Conservation (phyloP, 1,140 invertebrate genomes). For the Pachyrhynchus sulphureomaculatus region DNA sequence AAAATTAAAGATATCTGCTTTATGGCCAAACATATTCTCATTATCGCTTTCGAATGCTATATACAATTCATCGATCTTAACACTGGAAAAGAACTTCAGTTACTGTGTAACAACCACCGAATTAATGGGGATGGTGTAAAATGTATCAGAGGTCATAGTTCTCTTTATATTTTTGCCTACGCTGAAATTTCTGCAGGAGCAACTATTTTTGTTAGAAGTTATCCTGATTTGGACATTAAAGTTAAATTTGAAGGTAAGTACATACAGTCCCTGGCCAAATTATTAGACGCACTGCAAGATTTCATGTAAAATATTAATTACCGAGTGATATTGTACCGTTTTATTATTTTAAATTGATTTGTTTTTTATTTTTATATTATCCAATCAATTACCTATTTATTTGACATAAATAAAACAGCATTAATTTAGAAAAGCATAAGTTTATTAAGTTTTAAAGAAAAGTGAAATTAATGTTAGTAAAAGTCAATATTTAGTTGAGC, state of each 20-base stretch:
- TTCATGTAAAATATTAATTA: too few species aligned
- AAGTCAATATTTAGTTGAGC: too few species aligned
- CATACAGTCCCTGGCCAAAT: too few species aligned
- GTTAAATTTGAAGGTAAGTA: slow-evolving; percentile 39
- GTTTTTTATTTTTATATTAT: too few species aligned
- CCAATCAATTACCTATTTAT: too few species aligned
- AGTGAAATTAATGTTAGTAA: too few species aligned
- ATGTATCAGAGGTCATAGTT: slow-evolving; percentile 56
- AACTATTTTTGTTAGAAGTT: slow-evolving; percentile 57
- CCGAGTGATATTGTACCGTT: too few species aligned
- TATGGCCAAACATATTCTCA: slow-evolving; percentile 58
- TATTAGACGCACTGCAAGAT: too few species aligned
- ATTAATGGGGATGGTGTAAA: slow-evolving; percentile 59
- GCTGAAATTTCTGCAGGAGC: slow-evolving; percentile 57
- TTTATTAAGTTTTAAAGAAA: too few species aligned
- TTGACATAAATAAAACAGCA: too few species aligned
- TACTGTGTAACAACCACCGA: slow-evolving; percentile 54
- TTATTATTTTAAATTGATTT: too few species aligned
- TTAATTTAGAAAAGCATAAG: too few species aligned
- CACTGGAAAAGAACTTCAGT: slow-evolving; percentile 54
- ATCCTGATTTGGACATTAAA: slow-evolving; percentile 56
- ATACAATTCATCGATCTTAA: slow-evolving; percentile 58
- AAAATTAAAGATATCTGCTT: slow-evolving; percentile 55
- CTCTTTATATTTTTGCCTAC: slow-evolving; percentile 58
- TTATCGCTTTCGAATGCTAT: slow-evolving; percentile 57